Evolutionary conservation across 1,140 invertebrate genomes (phyloP).

Genomic region (Drosophila neocordata): DNA sequence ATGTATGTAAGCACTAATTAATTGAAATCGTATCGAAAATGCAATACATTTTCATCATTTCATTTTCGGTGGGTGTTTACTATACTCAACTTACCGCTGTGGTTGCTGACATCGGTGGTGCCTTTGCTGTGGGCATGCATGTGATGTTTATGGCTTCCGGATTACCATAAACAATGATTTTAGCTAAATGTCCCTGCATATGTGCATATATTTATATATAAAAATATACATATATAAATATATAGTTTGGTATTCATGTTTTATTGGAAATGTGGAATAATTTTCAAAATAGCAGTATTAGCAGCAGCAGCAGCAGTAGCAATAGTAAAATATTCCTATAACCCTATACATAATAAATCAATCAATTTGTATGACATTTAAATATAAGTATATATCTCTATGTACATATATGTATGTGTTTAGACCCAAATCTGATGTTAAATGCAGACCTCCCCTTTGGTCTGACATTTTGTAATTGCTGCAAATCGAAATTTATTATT

Average conservation of each 20-base stretch:
- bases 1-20: conserved; percentile 52
- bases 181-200: conserved; percentile 75
- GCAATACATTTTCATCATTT: conserved; percentile 36
- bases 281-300: conserved; percentile 60
- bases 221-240: conserved; percentile 22
- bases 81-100: conserved; percentile 64
- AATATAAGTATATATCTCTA: conserved; percentile 17
- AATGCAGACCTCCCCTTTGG: conserved; percentile 20
- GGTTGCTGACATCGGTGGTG: conserved; percentile 36
- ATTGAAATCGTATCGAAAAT: conserved; percentile 44
- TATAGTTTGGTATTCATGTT: conserved; percentile 32
- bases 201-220: conserved; percentile 54
- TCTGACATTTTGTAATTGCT: conserved; percentile 56
- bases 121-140: conserved; percentile 63
- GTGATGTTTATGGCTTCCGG: conserved; percentile 64
- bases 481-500: conserved; percentile 79
- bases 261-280: conserved; percentile 42
- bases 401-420: conserved; percentile 12
- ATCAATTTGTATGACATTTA: conserved; percentile 62
- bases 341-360: conserved; percentile 70
- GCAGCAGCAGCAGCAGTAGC: conserved; percentile 18
- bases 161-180: conserved; percentile 75
- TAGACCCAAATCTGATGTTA: conserved; percentile 34
- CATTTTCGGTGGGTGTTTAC: conserved; percentile 10
- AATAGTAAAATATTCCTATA: conserved; percentile 19